Evolutionary conservation across 2,797 vertebrate genomes (phyloP).

Genomic region (Cuculus canorus): DNA sequence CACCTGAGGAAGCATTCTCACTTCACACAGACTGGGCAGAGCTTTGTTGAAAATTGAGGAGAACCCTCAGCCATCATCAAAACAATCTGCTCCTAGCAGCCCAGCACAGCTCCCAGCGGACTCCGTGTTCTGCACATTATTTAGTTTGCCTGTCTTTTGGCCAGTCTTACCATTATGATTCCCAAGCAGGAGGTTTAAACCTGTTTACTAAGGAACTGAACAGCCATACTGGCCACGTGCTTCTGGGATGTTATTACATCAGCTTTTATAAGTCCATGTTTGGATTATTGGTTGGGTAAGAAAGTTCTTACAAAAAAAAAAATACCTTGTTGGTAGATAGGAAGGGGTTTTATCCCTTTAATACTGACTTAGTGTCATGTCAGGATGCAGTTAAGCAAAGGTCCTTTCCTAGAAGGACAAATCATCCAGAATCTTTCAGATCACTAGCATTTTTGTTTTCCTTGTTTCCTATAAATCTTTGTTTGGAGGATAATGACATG

Average conservation of each 20-base stretch:
- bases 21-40: background rate
- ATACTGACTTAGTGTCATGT: background rate
- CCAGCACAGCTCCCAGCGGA: accelerated
- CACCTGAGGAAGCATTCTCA: background rate
- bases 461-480: background rate
- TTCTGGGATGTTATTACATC: background rate
- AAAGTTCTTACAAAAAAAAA: background rate
- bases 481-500: background rate
- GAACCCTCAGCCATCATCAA: background rate
- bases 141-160: background rate
- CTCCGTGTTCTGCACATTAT: background rate
- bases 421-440: background rate
- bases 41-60: background rate
- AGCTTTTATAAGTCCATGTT: background rate
- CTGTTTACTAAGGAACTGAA: background rate
- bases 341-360: background rate
- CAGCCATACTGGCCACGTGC: background rate
- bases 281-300: background rate
- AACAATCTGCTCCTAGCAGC: background rate
- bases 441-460: background rate
- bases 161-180: background rate
- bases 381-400: background rate
- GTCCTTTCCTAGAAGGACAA: background rate
- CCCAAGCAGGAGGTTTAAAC: background rate
- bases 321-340: background rate